phyloP scores from a whole-genome alignment of 2,888 invertebrate genomes.

The Idaea dimidiata region DNA sequence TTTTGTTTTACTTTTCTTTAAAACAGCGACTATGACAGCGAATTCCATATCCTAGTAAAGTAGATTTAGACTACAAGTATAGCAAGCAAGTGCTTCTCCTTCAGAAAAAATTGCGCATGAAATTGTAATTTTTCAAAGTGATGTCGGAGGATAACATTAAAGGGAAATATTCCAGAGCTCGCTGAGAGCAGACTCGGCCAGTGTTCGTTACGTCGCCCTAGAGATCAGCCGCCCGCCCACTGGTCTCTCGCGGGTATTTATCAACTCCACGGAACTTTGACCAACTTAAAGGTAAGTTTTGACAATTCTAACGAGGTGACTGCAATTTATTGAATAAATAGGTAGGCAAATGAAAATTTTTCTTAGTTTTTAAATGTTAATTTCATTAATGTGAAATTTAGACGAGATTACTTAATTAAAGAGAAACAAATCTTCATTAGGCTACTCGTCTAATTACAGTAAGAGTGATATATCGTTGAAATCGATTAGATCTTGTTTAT shows the following conservation, averaged over 20 bases:
- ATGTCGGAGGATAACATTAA: neutral
- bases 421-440: slow-evolving; percentile 17
- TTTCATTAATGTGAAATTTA: neutral
- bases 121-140: neutral
- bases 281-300: neutral
- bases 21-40: too few relatives aligned
- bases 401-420: neutral
- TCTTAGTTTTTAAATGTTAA: neutral
- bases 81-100: too few relatives aligned
- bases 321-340: neutral
- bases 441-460: slow-evolving; percentile 17
- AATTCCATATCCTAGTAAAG: too few relatives aligned
- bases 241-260: neutral
- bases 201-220: slow-evolving; percentile 37
- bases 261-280: slow-evolving; percentile 17
- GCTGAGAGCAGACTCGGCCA: slow-evolving; percentile 16
- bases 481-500: neutral
- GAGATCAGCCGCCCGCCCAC: slow-evolving; percentile 34
- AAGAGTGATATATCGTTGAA: slow-evolving; percentile 1
- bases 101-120: neutral
- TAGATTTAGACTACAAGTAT: too few relatives aligned
- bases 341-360: neutral
- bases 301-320: neutral
- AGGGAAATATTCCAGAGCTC: neutral
- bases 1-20: too few relatives aligned